Base-by-base conservation (phyloP, 2,888 invertebrate species). In the Ormia ochracea region DNA sequence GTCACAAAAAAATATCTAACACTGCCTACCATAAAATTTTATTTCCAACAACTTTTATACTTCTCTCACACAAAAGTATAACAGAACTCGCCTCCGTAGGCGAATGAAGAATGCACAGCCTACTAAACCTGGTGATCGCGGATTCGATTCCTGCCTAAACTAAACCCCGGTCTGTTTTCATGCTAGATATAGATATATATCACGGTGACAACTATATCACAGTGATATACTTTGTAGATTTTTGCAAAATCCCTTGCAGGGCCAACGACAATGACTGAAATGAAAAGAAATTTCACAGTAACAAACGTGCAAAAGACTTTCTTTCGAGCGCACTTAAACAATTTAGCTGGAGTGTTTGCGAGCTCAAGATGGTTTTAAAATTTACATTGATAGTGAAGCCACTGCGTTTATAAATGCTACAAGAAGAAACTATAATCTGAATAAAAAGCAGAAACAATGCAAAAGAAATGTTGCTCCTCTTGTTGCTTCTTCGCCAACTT, bases 401-500 rank as follows among this genome's bases (percentile, higher is more conserved):
- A 33, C 33, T 52, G 69, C 61, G 45, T 69, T 69, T 45, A 12
- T 28, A 56, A 52, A 45, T 65, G 10, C 19, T 23, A 70, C 59
- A 68, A 66, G 5, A 14, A 41, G 14, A 45, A 28, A 14, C 45
- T 1, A 56, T 33, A 56, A 43, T 56, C 19, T 73, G 19, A 61
- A 59, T 21, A 36, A 50, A 31, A 41, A 52, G n/a, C 23, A 10
- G 9, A n/a, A 41, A 48, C 50, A 65, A 65, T 65, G 50, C 50
- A 36, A 48, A 65, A 41, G 28, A 74, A 75, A 75, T 66, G 33
- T 52, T 65, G 54, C 41, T 72, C 12, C 17, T 59, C 2, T 26
- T 21, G 68, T 43, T 69, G 72, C 73, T 65, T 73, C 73, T 66
- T 58, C 23, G n/a, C 41, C 41, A 43, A 54, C 59, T 36, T 38